Conservation (phyloP, 2,888 invertebrate genomes). For the Sepiola atlantica region DNA sequence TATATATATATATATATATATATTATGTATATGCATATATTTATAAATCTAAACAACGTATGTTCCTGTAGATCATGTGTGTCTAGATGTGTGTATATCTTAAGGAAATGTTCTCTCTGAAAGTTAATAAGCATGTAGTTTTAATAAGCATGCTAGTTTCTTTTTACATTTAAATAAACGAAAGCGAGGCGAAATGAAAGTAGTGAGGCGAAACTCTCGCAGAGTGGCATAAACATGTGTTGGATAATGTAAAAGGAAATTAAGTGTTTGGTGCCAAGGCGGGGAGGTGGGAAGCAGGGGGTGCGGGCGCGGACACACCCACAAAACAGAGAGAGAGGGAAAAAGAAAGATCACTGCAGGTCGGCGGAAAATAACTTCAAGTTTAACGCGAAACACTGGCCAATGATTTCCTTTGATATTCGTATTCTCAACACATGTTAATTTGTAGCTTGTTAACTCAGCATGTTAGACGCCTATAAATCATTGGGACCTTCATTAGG, state of each 20-base stretch:
- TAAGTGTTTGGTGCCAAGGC: background rate
- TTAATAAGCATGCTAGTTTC: conserved; percentile 32
- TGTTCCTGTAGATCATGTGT: too few species aligned
- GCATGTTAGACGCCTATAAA: background rate
- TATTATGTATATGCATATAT: background rate
- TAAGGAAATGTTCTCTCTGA: conserved; percentile 32
- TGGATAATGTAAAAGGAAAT: conserved; percentile 32
- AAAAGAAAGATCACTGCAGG: background rate
- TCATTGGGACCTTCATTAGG: background rate
- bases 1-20: too few species aligned
- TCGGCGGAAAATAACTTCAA: background rate
- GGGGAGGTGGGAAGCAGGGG: background rate
- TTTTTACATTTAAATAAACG: conserved; percentile 32
- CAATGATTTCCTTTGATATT: conserved; percentile 32
- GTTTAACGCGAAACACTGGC: background rate
- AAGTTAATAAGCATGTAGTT: conserved; percentile 22
- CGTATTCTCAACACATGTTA: background rate
- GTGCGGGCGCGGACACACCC: background rate
- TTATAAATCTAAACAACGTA: background rate
- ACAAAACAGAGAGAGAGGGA: background rate
- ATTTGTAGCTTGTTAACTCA: conserved; percentile 18
- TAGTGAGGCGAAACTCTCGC: background rate
- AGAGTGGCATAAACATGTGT: conserved; percentile 32
- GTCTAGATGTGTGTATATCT: background rate
- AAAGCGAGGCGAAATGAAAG: background rate